Conservation (phyloP, 1,140 invertebrate genomes). For the Drosophila bipectinata region DNA sequence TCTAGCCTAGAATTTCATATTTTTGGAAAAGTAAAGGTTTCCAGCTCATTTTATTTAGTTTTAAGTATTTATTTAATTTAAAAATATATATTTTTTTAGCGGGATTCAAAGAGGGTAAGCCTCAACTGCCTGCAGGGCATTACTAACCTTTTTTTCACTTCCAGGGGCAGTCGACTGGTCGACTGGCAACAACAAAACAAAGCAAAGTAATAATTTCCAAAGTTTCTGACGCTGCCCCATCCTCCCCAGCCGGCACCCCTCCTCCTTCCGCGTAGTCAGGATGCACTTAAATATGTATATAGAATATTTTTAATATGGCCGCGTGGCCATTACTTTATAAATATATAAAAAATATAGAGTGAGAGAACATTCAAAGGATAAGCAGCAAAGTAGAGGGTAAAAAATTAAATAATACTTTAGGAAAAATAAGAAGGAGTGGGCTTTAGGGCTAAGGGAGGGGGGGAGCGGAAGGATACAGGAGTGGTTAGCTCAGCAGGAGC, state of each 20-base stretch:
- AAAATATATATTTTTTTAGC: neutral
- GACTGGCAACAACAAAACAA: slow-evolving; percentile 57
- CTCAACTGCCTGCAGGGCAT: slow-evolving; percentile 22
- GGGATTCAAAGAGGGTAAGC: slow-evolving; percentile 24
- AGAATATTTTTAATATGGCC: slow-evolving; percentile 69
- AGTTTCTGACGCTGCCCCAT: slow-evolving; percentile 62
- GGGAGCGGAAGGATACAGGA: neutral
- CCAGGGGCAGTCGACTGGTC: slow-evolving; percentile 26
- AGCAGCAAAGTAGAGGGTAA: slow-evolving; percentile 13
- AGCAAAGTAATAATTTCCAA: slow-evolving; percentile 75
- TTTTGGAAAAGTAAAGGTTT: neutral
- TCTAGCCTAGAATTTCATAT: neutral
- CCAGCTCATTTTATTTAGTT: neutral
- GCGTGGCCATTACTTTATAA: slow-evolving; percentile 64
- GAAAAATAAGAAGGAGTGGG: neutral
- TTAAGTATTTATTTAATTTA: neutral
- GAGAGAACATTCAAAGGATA: slow-evolving; percentile 25
- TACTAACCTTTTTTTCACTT: slow-evolving; percentile 24
- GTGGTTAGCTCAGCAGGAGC: slow-evolving; percentile 32
- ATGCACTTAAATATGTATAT: slow-evolving; percentile 75
- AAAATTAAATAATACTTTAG: slow-evolving; percentile 67
- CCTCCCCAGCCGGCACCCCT: neutral
- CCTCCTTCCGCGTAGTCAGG: slow-evolving; percentile 8
- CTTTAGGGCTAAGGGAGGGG: too few relatives aligned
- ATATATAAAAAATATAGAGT: slow-evolving; percentile 40